Base-by-base conservation (phyloP, 2,113 vertebrate genomes). In the Emberiza fucata region DNA sequence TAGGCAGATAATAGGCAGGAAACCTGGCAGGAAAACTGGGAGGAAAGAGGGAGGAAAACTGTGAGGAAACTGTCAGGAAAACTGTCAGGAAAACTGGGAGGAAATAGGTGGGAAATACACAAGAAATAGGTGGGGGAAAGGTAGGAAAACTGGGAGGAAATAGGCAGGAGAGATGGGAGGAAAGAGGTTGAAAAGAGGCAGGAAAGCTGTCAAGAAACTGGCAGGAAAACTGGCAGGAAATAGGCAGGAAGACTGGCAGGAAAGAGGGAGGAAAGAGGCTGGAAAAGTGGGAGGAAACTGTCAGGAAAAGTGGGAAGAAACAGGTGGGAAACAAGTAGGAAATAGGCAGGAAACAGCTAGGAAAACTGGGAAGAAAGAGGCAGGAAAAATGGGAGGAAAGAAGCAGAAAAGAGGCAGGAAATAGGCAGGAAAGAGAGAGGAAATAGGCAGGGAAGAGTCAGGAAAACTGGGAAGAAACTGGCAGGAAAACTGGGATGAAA, bases 171-270 rank as follows among this genome's bases (percentile, higher is more conserved):
- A 35, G 23, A 31, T 9, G 42, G 6, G 8, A 40, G 37, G 37
- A 48, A 48, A 66, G 0, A 11, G 42, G 22, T 8, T 24, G 19
- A 20, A 21, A 31, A 29, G 0, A 10, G 11, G 11, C 0, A 24
- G 57, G 66, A 92, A 95, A 79, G 5, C 42, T 42, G 42, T 16
- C 6, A 42, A 15, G 16, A 42, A 42, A 42, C 42, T 42, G 6
- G 16, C 11, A 47, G 21, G 12, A 50, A 50, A 28, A 29, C 27
- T 51, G 50, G 14, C 8, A 16, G 14, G 48, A 27, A 50, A 50
- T 1, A 2, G 24, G 14, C 4, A 14, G 56, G 28, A 31, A 75
- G 56, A 45, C 3, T 33, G 28, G 25, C 1, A 45, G 6, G 14
- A 35, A 50, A 28, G 0, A 22, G 25, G 4, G 2, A 35, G 56